These are phyloP conservation scores for Rhynchopsitta pachyrhyncha DNA, from an alignment of 2,113 vertebrate species.

Conservation along the genomic window DNA sequence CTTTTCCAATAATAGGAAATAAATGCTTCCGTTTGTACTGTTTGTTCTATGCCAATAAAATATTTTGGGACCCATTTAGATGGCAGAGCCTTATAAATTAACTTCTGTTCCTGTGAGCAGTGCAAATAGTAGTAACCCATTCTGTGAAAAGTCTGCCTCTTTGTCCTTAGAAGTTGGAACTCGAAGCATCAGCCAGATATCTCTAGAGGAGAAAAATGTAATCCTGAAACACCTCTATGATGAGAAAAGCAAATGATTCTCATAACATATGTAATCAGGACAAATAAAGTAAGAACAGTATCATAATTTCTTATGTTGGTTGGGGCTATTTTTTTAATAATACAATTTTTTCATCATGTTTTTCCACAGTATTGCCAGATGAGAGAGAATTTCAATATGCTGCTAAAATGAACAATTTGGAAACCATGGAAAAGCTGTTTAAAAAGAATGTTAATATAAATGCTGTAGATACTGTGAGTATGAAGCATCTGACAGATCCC, in stretches of 20 bases:
- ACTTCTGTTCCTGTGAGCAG: not conserved
- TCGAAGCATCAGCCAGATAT: not conserved
- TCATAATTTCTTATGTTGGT: not conserved
- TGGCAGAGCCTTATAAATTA: not conserved
- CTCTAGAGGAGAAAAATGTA: not conserved
- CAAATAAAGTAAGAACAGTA: not conserved
- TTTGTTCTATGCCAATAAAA: not conserved
- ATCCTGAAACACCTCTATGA: not conserved
- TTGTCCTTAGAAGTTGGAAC: not conserved
- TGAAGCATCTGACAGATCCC: not conserved
- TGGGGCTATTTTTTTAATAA: not conserved
- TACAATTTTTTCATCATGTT: not conserved
- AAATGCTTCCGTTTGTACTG: not conserved
- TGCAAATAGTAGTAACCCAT: not conserved
- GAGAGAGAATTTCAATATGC: conserved; percentile 86
- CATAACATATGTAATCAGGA: not conserved
- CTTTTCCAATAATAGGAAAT: not conserved
- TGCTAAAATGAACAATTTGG: conserved; percentile 85
- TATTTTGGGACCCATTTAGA: not conserved
- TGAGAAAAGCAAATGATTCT: not conserved
- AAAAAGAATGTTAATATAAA: conserved; percentile 81
- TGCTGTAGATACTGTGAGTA: conserved; percentile 82
- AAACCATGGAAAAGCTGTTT: conserved; percentile 78
- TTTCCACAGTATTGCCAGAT: conserved; percentile 79
- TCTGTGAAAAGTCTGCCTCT: not conserved